Percentiles rank a stretch among this genome's conserved stretches.
phyloP scores from a whole-genome alignment of 2,113 vertebrate genomes.

The Lepidothrix coronata region DNA sequence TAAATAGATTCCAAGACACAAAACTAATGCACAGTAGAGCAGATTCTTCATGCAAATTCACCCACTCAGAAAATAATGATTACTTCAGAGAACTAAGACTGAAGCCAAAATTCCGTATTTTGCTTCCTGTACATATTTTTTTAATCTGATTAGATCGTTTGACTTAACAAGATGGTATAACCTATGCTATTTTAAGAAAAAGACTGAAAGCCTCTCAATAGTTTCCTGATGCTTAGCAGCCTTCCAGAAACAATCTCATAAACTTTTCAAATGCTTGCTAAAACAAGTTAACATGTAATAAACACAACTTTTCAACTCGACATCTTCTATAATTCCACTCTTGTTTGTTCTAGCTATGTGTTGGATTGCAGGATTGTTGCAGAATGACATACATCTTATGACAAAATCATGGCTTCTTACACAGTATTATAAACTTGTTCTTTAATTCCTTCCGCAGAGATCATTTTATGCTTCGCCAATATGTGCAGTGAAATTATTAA shows the following conservation, averaged over 20 bases:
- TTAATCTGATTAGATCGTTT: background rate
- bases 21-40: background rate
- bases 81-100: background rate
- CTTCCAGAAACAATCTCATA: background rate
- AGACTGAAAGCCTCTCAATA: background rate
- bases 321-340: background rate
- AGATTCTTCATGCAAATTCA: background rate
- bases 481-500: background rate
- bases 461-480: background rate
- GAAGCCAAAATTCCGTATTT: background rate
- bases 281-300: background rate
- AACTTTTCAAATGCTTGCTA: background rate
- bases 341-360: background rate
- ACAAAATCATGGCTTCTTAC: background rate
- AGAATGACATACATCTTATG: background rate
- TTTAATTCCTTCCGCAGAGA: background rate
- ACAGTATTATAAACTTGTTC: background rate
- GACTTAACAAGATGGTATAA: background rate
- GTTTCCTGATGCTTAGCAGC: background rate
- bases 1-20: background rate
- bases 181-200: background rate
- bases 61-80: background rate
- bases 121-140: background rate
- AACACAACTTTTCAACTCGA: background rate
- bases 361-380: background rate